Evolutionary conservation across 2,797 vertebrate species (phyloP), one percentile per base, ranked within the genome.

Genomic region (Silurus lanzhouensis): DNA sequence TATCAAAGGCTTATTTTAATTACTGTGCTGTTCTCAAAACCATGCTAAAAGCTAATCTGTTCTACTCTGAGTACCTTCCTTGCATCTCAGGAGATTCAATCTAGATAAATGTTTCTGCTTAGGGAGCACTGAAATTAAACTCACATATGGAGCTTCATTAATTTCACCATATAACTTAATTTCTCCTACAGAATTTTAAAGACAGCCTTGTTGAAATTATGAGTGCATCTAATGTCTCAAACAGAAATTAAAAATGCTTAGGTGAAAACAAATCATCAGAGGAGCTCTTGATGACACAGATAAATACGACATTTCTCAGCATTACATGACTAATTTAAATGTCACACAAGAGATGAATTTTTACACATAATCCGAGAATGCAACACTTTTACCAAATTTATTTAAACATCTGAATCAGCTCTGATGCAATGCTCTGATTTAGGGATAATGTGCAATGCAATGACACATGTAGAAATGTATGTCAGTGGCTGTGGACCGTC

Each of bases 391-490:
- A 63, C 76, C 25, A 83, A 79, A 75, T 72, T 85, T 92, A 79
- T 78, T 86, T 92, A 79, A 72, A 84, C 83, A 85, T 85, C 57
- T 84, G 82, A 89, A 90, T 90, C 80, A 89, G 70, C 83, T 85
- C 58, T 85, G 85, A 90, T 87, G 72, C 81, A 93, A 91, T 86
- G 89, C 64, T 68, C 78, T 94, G 91, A 94, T 94, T 94, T 91
- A 92, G 90, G 90, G 87, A 90, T 90, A 91, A 91, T 88, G 88
- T 88, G 89, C 77, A 46, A 17, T 79, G 60, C 3, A 63, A 48
- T 63, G 58, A 44, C 58, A 78, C 57, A 46, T 91, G 92, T 91
- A 91, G 88, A 90, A 92, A 88, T 85, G 87, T 86, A 89, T 91
- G 87, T 88, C 88, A 89, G 89, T 89, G 90, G 89, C 88, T 88